Conservation (phyloP, 1,140 invertebrate species). For the Eumaeus atala region DNA sequence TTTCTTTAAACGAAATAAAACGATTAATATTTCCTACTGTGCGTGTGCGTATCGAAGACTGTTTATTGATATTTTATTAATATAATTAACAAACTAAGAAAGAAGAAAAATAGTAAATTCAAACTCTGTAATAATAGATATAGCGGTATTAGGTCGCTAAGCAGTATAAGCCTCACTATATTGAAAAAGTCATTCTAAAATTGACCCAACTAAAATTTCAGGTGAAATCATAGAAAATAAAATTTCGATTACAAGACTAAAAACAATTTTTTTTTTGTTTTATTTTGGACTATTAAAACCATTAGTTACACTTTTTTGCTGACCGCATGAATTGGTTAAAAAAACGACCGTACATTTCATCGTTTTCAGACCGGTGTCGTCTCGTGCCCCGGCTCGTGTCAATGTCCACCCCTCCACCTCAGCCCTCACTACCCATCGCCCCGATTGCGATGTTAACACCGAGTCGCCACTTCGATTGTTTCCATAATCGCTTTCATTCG, state of each 20-base stretch:
- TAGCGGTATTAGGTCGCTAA: too few relatives aligned
- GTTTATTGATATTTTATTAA: too few relatives aligned
- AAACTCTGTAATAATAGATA: too few relatives aligned
- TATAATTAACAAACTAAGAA: too few relatives aligned
- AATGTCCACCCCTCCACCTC: not conserved
- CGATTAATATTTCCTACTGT: too few relatives aligned
- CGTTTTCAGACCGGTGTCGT: conserved; percentile 1
- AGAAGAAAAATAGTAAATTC: too few relatives aligned
- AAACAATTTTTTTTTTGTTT: conserved; percentile 6
- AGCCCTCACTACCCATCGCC: not conserved
- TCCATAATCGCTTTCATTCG: conserved; percentile 2
- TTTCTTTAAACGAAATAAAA: too few relatives aligned
- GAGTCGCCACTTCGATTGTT: conserved; percentile 2
- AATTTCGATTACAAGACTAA: not conserved
- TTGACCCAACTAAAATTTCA: too few relatives aligned
- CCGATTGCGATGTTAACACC: not conserved
- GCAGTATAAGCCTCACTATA: too few relatives aligned
- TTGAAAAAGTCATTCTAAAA: too few relatives aligned
- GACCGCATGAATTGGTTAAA: not conserved
- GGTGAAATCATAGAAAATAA: not conserved
- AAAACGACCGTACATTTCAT: conserved; percentile 1
- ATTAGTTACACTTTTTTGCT: not conserved
- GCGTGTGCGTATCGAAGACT: too few relatives aligned
- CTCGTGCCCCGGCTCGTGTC: not conserved
- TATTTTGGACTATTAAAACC: not conserved